Conservation (phyloP, 2,888 invertebrate genomes). For the Phasia obesa region DNA sequence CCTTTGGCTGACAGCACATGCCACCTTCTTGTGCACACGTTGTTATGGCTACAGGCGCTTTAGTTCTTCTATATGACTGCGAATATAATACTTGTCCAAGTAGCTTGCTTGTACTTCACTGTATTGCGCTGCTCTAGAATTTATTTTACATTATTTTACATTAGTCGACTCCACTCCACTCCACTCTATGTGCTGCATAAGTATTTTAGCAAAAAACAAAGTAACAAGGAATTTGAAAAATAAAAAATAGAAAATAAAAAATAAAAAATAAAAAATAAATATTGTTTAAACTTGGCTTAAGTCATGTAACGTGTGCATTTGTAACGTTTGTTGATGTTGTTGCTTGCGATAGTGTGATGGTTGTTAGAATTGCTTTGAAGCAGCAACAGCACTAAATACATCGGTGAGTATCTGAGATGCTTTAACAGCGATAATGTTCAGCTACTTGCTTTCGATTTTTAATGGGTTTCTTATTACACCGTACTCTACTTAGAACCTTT, state of each 20-base stretch:
- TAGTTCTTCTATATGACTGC: slow-evolving; percentile 38
- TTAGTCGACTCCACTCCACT: too few species aligned
- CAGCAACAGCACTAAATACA: slow-evolving; percentile 26
- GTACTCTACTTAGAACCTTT: slow-evolving; percentile 33
- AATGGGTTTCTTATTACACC: slow-evolving; percentile 68
- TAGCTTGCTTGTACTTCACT: slow-evolving; percentile 27
- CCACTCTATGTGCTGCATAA: slow-evolving; percentile 21
- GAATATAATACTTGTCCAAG: slow-evolving; percentile 43
- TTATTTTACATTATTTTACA: background rate
- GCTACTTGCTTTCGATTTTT: slow-evolving; percentile 69
- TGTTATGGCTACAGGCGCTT: slow-evolving; percentile 64
- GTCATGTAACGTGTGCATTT: background rate
- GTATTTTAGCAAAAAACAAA: slow-evolving; percentile 26
- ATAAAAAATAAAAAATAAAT: slow-evolving; percentile 32
- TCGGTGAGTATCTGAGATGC: slow-evolving; percentile 54
- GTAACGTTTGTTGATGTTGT: background rate
- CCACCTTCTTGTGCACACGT: slow-evolving; percentile 70
- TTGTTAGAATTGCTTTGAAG: slow-evolving; percentile 43
- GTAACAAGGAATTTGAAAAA: background rate
- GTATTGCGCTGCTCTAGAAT: background rate
- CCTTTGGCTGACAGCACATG: slow-evolving; percentile 71
- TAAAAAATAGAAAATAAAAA: slow-evolving; percentile 13
- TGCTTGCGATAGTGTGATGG: slow-evolving; percentile 15
- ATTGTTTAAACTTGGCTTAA: slow-evolving; percentile 47
- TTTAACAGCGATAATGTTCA: slow-evolving; percentile 64